Evolutionary conservation across 2,113 vertebrate genomes (phyloP).

Genomic region (Pseudopipra pipra): DNA sequence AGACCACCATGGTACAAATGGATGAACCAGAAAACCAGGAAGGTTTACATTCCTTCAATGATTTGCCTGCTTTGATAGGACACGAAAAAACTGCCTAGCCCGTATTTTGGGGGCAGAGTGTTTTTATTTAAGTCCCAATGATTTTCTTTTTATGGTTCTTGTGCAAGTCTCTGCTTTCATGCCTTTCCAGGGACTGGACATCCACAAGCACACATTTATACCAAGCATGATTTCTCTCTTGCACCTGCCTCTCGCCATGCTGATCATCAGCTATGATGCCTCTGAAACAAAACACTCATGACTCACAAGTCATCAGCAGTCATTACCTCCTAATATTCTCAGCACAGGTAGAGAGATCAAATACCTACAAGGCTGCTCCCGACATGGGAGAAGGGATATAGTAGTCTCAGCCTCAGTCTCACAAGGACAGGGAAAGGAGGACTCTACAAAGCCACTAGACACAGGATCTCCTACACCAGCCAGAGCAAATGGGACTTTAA

Average conservation of each 20-base stretch:
- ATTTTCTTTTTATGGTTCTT: not conserved
- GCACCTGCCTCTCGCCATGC: not conserved
- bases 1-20: not conserved
- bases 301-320: not conserved
- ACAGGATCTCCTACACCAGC: not conserved
- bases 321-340: not conserved
- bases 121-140: not conserved
- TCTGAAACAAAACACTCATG: not conserved
- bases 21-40: not conserved
- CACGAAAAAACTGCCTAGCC: not conserved
- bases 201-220: not conserved
- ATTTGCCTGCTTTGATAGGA: not conserved
- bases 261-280: not conserved
- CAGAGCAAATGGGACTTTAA: not conserved
- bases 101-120: not conserved
- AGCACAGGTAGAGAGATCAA: not conserved
- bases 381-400: not conserved
- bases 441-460: not conserved
- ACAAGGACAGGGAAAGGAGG: not conserved
- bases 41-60: not conserved
- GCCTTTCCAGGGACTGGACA: not conserved
- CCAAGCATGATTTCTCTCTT: not conserved
- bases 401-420: not conserved
- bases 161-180: not conserved
- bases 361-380: not conserved